Percentiles rank a stretch among this genome's conserved stretches.
These are phyloP conservation scores for Diachrysia chrysitis DNA, from an alignment of 2,888 invertebrate genomes.

Conservation along the genomic window DNA sequence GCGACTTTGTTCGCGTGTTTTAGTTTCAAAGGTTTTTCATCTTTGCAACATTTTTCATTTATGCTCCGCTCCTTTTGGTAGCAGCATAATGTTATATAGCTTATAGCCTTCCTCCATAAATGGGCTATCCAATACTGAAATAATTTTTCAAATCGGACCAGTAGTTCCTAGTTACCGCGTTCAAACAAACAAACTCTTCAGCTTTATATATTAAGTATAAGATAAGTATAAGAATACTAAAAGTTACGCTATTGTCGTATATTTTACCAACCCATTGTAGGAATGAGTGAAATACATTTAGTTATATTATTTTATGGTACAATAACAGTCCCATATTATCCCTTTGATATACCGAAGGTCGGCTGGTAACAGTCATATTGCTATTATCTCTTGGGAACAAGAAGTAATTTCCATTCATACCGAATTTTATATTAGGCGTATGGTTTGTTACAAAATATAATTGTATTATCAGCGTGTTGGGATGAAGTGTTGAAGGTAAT, in stretches of 20 bases:
- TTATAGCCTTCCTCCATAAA: too few species aligned
- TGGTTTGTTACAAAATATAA: constrained; percentile 11
- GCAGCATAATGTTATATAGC: too few species aligned
- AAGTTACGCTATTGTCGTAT: not conserved
- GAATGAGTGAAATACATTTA: constrained; percentile 10
- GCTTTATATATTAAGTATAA: too few species aligned
- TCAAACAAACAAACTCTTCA: too few species aligned
- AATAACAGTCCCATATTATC: constrained; percentile 6
- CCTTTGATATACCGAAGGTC: constrained; percentile 19
- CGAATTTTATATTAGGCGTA: constrained; percentile 8
- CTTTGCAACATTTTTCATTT: too few species aligned
- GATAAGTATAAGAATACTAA: not conserved
- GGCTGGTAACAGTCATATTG: not conserved
- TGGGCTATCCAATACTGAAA: too few species aligned
- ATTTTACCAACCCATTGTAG: not conserved
- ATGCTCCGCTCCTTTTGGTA: too few species aligned
- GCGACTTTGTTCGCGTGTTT: too few species aligned
- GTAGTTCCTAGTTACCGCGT: too few species aligned
- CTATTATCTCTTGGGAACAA: constrained; percentile 21
- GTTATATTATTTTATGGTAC: constrained; percentile 5
- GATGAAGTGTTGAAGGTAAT: not conserved
- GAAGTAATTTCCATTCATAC: constrained; percentile 11
- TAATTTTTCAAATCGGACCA: not conserved
- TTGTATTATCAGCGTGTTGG: not conserved
- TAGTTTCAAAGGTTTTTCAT: too few species aligned